Evolutionary conservation across 2,797 vertebrate species (phyloP), one percentile per base, ranked within the genome.

Genomic region (Cyclopterus lumpus): DNA sequence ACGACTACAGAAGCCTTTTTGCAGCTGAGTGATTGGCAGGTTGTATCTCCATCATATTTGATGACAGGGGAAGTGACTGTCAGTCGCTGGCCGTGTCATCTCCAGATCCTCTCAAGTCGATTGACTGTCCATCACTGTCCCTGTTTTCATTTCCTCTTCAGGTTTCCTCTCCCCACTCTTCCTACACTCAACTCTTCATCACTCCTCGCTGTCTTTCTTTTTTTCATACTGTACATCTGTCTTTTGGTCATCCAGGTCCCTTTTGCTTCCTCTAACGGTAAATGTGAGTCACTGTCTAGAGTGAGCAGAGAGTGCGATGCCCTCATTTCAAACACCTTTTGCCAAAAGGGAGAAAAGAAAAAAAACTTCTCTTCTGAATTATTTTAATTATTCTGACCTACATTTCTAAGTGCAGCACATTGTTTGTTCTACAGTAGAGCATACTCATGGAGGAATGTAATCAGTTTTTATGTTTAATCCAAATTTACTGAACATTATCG

Each of bases 61-160:
- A 88, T 34, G 58, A 75, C 80, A n/a, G 67, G 24, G 48, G 76
- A 77, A 77, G 73, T 49, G 82, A 73, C 81, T 81, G 85, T 81
- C 81, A 68, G 73, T 61, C 30, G 22, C 40, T 67, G 68, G 34
- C 44, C 12, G 1, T 40, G 69, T 71, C 42, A 22, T 67, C 77
- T 86, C 79, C 62, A 73, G 62, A 85, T 85, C 79, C 60, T 75
- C 82, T 82, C 48, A 58, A 48, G 68, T 75, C 65, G 69, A 75
- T 80, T 88, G 80, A 80, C 83, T 82, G 70, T 78, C 81, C 54
- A 65, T 91, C 87, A 84, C 63, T 74, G 76, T 72, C 63, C 24
- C 57, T 54, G 58, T 72, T 85, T 59, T 77, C 32, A 87, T 81
- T 86, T 40, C 82, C 42, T 68, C 30, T 42, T 75, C 73, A 86